Base-by-base conservation (phyloP, 1,140 invertebrate species). In the Drosophila asahinai region DNA sequence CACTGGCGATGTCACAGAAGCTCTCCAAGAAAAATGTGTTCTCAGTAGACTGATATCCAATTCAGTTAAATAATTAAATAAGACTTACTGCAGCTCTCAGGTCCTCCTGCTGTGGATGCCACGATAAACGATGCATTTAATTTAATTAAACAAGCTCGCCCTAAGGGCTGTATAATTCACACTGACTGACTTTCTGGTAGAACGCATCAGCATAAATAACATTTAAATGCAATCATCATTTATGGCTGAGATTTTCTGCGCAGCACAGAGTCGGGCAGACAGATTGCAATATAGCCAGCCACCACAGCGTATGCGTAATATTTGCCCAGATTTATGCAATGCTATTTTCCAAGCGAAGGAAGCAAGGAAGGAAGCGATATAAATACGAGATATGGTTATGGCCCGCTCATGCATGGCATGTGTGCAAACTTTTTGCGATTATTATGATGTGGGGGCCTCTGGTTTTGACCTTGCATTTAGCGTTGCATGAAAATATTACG, bases 291-390 rank as follows among this genome's bases (percentile, higher is more conserved):
- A 71, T 72, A 67, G 58, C 4, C 54, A 57, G 54, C 47, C 11
- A 30, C 49, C 54, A 33, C 62, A 63, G 77, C 80, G 72, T 80
- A 86, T 86, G 61, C 72, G 58, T 80, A 83, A 83, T 83, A 83
- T 83, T 61, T 71, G 73, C 73, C 80, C 43, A 72, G 84, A 87
- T 87, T 87, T 89, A 87, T 89, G 84, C 81, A 83, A 89, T 68
- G 59, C 43, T 61, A 62, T 65, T 51, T 65, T 64, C 48, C 57
- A 17, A 48, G 15, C 19, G 45, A 43, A 30, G 43, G 54, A 57
- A 40, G 54, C 54, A 43, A 14, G 27, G 15, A 15, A 75, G 71
- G 67, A 73, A 73, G 38, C 51, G 68, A 74, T 74, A 74, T 74
- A 73, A 73, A 74, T 61, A 73, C 66, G 40, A 71, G 71, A 73